phyloP scores from a whole-genome alignment of 2,888 invertebrate species.

The Actias luna region DNA sequence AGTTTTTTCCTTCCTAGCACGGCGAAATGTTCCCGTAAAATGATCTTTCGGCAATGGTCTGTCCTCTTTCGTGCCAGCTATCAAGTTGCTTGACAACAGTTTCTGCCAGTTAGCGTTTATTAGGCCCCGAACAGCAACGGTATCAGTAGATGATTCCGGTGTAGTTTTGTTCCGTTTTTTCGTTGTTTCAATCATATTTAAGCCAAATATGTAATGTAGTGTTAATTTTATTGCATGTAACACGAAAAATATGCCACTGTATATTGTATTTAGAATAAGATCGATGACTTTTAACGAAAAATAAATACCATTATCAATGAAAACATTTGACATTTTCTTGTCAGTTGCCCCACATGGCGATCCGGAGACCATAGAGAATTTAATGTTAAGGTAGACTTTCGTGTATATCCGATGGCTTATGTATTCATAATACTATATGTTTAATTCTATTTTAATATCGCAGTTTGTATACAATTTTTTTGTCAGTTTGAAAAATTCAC shows the following conservation, averaged over 20 bases:
- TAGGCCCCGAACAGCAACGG: slow-evolving; percentile 48
- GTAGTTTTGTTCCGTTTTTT: slow-evolving; percentile 58
- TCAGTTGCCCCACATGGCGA: slow-evolving; percentile 14
- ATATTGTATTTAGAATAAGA: slow-evolving; percentile 51
- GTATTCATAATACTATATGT: no score
- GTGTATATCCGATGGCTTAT: neutral
- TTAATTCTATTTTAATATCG: no score
- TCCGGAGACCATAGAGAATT: neutral
- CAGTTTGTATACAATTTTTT: no score
- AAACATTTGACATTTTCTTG: slow-evolving; percentile 53
- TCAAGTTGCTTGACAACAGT: slow-evolving; percentile 54
- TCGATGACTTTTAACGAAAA: slow-evolving; percentile 53
- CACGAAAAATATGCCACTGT: slow-evolving; percentile 33
- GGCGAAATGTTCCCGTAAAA: slow-evolving; percentile 62
- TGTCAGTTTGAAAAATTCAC: no score
- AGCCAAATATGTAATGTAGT: slow-evolving; percentile 43
- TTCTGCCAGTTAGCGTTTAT: slow-evolving; percentile 76
- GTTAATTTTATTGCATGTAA: slow-evolving; percentile 38
- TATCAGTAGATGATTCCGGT: slow-evolving; percentile 51
- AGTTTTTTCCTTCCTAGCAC: slow-evolving; percentile 58
- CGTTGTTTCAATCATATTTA: slow-evolving; percentile 63
- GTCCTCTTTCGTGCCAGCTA: slow-evolving; percentile 59
- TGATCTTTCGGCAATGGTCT: slow-evolving; percentile 48
- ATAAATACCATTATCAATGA: slow-evolving; percentile 44
- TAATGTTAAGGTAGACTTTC: neutral